These are phyloP conservation scores for Helarctos malayanus DNA, from an alignment of 2,797 vertebrate genomes.

Conservation along the genomic window DNA sequence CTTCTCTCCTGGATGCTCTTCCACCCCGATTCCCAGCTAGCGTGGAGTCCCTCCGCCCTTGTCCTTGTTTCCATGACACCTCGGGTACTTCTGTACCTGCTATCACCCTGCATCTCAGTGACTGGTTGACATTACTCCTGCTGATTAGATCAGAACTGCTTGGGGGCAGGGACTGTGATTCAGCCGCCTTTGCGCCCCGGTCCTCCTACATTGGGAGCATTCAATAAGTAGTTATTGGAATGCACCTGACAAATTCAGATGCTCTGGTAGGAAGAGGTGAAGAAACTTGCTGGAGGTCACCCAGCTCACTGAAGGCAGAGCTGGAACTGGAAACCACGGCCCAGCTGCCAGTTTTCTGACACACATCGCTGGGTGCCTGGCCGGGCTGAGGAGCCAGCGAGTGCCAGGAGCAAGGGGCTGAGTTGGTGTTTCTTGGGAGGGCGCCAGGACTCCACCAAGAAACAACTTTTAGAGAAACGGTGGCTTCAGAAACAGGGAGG, in stretches of 20 bases:
- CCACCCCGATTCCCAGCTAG: background rate
- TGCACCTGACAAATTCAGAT: background rate
- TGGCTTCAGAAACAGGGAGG: background rate
- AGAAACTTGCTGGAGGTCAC: background rate
- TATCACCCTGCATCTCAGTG: background rate
- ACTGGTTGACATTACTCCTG: background rate
- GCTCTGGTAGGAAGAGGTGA: background rate
- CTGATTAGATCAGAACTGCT: background rate
- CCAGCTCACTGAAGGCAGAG: background rate
- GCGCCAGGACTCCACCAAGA: background rate
- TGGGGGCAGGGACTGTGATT: background rate
- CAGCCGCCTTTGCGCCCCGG: background rate
- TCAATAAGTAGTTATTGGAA: background rate
- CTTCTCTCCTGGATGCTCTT: background rate
- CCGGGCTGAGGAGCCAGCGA: background rate
- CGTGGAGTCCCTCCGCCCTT: rapidly evolving
- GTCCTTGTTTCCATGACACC: background rate
- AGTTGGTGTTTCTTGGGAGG: background rate
- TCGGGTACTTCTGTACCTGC: background rate
- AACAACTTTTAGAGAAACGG: background rate
- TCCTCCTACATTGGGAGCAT: background rate
- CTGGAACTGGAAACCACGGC: background rate
- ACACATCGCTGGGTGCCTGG: background rate
- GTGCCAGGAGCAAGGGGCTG: background rate
- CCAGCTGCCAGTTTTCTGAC: background rate